Conservation (phyloP, 2,113 vertebrate genomes). For the Todiramphus chloris region DNA sequence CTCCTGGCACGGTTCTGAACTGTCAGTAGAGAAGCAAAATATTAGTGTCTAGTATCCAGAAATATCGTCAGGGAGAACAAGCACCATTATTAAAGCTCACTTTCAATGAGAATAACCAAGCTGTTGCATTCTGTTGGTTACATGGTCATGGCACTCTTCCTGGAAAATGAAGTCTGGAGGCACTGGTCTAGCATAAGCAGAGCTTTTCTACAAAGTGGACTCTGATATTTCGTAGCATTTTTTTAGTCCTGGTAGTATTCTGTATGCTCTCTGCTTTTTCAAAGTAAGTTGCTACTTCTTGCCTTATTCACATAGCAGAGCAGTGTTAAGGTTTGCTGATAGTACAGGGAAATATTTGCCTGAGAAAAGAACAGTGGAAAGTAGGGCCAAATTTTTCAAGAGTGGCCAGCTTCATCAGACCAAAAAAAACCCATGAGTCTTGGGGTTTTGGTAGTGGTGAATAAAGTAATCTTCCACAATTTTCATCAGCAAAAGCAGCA, state of each 20-base stretch:
- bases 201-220: not conserved
- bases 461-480: not conserved
- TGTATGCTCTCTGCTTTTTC: not conserved
- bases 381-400: not conserved
- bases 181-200: not conserved
- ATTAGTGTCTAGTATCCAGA: not conserved
- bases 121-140: not conserved
- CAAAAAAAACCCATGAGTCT: not conserved
- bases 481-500: not conserved
- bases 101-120: not conserved
- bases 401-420: not conserved
- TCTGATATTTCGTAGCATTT: not conserved
- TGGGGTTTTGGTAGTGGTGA: not conserved
- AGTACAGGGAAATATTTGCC: not conserved
- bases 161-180: not conserved
- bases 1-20: not conserved
- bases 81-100: not conserved
- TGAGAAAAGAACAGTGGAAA: not conserved
- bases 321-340: not conserved
- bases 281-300: rapidly evolving
- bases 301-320: not conserved
- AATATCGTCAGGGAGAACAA: not conserved
- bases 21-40: not conserved
- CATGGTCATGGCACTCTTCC: not conserved
- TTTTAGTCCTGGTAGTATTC: not conserved